Conservation (phyloP, 2,888 invertebrate species). For the Pristionchus entomophagus region DNA sequence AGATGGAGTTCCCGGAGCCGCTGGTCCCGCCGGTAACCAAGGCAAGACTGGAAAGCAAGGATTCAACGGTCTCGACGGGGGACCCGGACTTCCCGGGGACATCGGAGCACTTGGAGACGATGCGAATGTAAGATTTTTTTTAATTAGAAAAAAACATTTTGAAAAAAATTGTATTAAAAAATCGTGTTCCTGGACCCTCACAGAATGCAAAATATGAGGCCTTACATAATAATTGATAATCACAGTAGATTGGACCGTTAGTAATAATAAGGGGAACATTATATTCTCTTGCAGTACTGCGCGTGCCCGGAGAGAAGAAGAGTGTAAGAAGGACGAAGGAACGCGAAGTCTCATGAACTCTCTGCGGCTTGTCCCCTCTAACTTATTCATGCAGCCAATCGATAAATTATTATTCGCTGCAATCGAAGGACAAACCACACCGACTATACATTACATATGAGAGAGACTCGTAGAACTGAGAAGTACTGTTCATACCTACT, state of each 20-base stretch:
- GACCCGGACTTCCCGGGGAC: constrained; percentile 61
- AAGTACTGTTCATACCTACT: no score
- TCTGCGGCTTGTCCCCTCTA: not conserved
- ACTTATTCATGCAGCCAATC: constrained; percentile 32
- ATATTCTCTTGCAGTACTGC: no score
- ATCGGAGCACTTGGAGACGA: constrained; percentile 65
- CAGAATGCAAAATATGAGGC: no score
- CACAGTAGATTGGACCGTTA: no score
- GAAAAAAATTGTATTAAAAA: constrained; percentile 41
- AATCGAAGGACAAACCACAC: no score
- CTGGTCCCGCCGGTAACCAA: constrained; percentile 62
- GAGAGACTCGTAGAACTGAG: no score
- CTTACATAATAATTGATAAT: no score
- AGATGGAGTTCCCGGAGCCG: constrained; percentile 60
- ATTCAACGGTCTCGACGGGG: constrained; percentile 66
- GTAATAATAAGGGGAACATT: no score
- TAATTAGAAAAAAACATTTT: no score
- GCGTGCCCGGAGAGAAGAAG: constrained; percentile 49
- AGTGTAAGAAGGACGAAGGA: not conserved
- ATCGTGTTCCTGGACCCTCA: no score
- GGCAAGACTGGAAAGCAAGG: constrained; percentile 67
- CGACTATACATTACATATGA: no score
- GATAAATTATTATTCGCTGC: constrained; percentile 10
- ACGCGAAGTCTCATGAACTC: not conserved
- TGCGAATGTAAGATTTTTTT: no score